Conservation (phyloP, 2,113 vertebrate genomes). For the Petrocephalus zakoni region DNA sequence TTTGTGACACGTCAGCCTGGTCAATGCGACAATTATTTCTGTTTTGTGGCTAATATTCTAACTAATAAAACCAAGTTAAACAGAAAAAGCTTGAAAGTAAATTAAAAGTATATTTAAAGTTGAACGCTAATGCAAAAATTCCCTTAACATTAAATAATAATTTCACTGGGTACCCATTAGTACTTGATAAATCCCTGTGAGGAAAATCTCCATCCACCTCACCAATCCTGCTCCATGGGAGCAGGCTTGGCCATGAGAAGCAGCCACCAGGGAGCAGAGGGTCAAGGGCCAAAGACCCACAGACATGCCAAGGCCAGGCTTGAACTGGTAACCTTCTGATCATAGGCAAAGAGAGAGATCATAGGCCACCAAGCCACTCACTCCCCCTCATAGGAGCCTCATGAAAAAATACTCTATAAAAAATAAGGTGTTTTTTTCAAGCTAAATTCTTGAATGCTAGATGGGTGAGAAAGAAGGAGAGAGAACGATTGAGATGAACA, state of each 20-base stretch:
- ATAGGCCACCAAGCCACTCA: no score
- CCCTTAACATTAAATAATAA: background rate
- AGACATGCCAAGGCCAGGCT: no score
- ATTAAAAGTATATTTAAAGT: background rate
- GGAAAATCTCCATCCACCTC: no score
- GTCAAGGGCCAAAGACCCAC: no score
- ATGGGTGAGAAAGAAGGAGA: slow-evolving; percentile 13
- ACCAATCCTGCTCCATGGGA: no score
- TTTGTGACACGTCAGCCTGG: background rate
- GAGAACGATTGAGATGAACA: background rate
- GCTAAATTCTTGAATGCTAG: slow-evolving; percentile 34
- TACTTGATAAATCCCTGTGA: no score
- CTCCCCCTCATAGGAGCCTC: background rate
- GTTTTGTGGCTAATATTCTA: background rate
- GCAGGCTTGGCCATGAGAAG: no score
- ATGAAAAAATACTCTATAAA: slow-evolving; percentile 2
- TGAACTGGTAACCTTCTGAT: no score
- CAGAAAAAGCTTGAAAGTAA: background rate
- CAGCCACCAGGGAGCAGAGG: no score
- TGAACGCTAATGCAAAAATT: slow-evolving; percentile 7
- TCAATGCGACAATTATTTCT: background rate
- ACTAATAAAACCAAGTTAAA: background rate
- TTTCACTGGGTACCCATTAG: background rate
- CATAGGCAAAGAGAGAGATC: no score
- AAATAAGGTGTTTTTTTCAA: slow-evolving; percentile 28